Evolutionary conservation across 2,113 vertebrate species (phyloP), one percentile per base, ranked within the genome.

Genomic region (Ammodytes dubius): DNA sequence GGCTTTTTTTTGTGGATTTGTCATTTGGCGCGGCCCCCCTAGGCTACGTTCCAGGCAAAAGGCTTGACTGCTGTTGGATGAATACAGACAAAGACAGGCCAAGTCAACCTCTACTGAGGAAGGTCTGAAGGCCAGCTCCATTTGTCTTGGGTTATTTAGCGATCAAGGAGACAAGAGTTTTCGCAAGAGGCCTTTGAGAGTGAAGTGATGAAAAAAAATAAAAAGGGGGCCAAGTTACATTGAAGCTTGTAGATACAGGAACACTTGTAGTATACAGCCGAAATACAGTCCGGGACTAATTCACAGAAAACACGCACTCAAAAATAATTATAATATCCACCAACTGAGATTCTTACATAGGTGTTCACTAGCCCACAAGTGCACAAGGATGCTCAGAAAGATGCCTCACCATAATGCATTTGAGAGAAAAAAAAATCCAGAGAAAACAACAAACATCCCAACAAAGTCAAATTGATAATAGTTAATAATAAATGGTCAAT

Each of bases 81-180:
- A 76, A 85, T 86, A 64, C 78, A 86, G 89, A 90, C 80, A 68
- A 27, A 87, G 89, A 85, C 72, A 7, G 58, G 73, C 89, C 27
- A 27, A 77, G 80, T 43, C 63, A 60, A 15, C 58, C 58, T 73
- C 80, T 39, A 2, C 67, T 15, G 76, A 56, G 70, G 81, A 70
- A 66, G 74, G 82, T 89, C 82, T 88, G 87, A 88, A 85, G 79
- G 87, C 68, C 77, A 39, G 57, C 46, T 77, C 82, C 77, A 79
- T 88, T 88, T 89, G 70, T 88, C 75, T 77, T 17, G 77, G 66
- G 65, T 87, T 87, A 68, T 89, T 90, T 79, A 61, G 77, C 68
- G 85, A 87, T 86, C 74, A 82, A 77, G 77, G 66, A 58, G 73
- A 76, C 63, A 11, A 42, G 81, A 83, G 60, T 27, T 27, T 27